These are phyloP conservation scores for Catharus bicknelli DNA, from an alignment of 2,113 vertebrate species.

Conservation along the genomic window DNA sequence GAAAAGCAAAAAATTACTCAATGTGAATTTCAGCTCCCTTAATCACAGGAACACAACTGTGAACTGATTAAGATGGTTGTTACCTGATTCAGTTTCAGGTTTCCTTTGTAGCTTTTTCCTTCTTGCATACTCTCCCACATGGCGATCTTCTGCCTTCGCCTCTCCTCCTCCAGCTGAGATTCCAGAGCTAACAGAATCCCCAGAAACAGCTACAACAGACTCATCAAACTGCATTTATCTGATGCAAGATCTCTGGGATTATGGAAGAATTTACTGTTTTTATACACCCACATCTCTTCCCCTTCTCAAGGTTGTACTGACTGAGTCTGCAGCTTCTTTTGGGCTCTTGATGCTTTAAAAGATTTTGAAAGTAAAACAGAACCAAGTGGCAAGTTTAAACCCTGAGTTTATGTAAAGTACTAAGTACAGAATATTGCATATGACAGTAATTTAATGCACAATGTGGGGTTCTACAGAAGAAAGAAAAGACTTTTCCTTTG, in stretches of 20 bases:
- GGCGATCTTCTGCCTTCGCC: slow-evolving; percentile 87
- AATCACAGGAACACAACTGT: not conserved
- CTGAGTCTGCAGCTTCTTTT: not conserved
- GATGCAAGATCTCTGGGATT: not conserved
- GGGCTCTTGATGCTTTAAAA: not conserved
- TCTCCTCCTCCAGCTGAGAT: slow-evolving; percentile 85
- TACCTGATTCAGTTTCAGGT: slow-evolving; percentile 72
- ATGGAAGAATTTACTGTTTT: not conserved
- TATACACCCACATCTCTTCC: not conserved
- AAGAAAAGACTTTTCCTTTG: not conserved
- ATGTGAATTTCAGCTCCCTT: not conserved
- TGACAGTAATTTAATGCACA: not conserved
- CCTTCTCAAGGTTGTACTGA: not conserved
- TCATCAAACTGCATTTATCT: not conserved
- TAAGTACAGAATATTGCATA: not conserved
- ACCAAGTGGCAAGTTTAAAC: not conserved
- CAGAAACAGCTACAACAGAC: not conserved
- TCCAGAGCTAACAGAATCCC: not conserved
- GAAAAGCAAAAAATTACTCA: slow-evolving; percentile 13
- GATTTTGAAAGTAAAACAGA: not conserved
- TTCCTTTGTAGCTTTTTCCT: slow-evolving; percentile 83
- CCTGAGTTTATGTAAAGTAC: not conserved
- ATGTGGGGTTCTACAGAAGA: not conserved
- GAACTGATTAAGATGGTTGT: not conserved
- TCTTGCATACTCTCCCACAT: slow-evolving; percentile 90